Conservation (phyloP, 2,888 invertebrate genomes). For the Pristionchus fissidentatus region DNA sequence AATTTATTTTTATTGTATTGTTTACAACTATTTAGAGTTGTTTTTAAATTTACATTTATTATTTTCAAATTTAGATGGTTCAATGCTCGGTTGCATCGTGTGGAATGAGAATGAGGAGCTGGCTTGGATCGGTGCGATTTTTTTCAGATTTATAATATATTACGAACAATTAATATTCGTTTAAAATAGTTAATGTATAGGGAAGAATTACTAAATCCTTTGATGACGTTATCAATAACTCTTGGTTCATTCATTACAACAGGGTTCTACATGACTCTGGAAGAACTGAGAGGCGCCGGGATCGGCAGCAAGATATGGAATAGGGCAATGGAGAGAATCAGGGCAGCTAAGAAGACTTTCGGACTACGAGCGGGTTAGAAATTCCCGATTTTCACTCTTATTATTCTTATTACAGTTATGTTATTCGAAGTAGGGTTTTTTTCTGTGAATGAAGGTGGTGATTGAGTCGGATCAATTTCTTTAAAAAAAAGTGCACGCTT, state of each 20-base stretch:
- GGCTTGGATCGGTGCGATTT: background rate
- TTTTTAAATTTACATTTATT: too few relatives aligned
- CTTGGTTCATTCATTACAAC: background rate
- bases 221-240: background rate
- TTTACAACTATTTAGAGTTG: too few relatives aligned
- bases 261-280: background rate
- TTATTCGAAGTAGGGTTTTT: too few relatives aligned
- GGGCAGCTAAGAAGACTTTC: background rate
- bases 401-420: background rate
- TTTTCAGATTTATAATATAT: background rate
- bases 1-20: background rate
- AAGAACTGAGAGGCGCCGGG: background rate
- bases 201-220: too few relatives aligned
- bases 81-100: background rate
- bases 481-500: background rate
- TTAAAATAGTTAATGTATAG: too few relatives aligned
- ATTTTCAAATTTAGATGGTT: background rate
- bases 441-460: too few relatives aligned
- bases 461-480: too few relatives aligned
- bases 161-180: too few relatives aligned
- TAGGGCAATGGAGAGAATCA: background rate
- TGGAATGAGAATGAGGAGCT: slow-evolving; percentile 17
- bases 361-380: background rate
- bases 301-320: slow-evolving; percentile 8
- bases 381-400: background rate